Percentiles rank a stretch among this genome's conserved stretches.
These are phyloP conservation scores for Baryphthengus martii DNA, from an alignment of 2,113 vertebrate species.

Conservation along the genomic window DNA sequence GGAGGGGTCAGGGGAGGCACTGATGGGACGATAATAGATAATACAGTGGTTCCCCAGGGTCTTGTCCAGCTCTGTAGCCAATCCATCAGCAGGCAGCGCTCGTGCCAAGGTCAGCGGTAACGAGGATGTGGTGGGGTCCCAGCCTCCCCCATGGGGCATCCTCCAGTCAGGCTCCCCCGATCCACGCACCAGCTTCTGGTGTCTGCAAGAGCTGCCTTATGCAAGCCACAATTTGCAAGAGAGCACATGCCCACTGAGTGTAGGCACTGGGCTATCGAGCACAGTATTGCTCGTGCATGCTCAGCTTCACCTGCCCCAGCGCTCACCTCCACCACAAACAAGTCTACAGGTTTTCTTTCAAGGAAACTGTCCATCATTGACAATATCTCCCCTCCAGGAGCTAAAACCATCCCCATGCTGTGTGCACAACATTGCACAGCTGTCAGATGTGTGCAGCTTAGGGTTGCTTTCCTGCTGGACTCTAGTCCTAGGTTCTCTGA, in stretches of 20 bases:
- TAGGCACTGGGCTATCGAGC: neutral
- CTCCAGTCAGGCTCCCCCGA: neutral
- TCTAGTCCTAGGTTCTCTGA: neutral
- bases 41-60: constrained; percentile 84
- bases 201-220: constrained; percentile 13
- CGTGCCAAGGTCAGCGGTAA: constrained; percentile 97
- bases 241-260: accelerated
- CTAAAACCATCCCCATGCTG: neutral
- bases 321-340: neutral
- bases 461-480: neutral
- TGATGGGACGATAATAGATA: constrained; percentile 93
- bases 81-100: constrained; percentile 91
- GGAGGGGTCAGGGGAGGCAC: constrained; percentile 77
- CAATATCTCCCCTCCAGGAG: neutral
- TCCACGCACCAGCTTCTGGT: neutral
- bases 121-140: constrained; percentile 86
- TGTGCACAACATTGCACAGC: neutral
- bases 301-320: neutral
- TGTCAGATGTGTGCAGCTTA: neutral
- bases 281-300: accelerated
- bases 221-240: neutral
- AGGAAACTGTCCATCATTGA: neutral
- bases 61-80: constrained; percentile 85
- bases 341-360: neutral
- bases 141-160: constrained; percentile 58